Conservation (phyloP, 2,113 vertebrate genomes). For the Tragelaphus buxtoni region DNA sequence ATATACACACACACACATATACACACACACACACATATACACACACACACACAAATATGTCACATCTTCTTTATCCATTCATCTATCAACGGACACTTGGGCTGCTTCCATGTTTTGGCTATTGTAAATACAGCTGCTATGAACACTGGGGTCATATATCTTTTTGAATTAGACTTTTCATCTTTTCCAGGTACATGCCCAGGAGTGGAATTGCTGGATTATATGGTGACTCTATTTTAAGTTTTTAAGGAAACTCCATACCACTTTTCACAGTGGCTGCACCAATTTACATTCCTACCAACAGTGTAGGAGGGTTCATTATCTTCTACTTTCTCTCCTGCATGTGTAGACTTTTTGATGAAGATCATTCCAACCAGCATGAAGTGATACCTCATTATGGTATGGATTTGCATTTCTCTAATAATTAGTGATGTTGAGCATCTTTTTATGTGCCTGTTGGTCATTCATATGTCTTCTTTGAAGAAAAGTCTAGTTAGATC, state of each 20-base stretch:
- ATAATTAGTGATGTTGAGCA: neutral
- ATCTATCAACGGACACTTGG: neutral
- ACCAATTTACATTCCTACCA: neutral
- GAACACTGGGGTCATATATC: too few species aligned
- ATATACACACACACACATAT: fast-evolving
- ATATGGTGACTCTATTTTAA: neutral
- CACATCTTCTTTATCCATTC: neutral
- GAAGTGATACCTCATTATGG: neutral
- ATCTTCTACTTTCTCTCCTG: neutral
- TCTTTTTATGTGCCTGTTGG: neutral
- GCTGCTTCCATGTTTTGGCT: neutral
- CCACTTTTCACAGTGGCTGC: neutral
- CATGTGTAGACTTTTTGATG: neutral
- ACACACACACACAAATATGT: fast-evolving
- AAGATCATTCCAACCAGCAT: neutral
- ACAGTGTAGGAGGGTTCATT: neutral
- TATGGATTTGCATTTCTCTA: neutral
- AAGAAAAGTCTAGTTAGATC: neutral
- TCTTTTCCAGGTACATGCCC: neutral
- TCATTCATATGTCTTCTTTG: neutral
- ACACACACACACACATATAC: fast-evolving
- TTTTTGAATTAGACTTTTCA: too few species aligned
- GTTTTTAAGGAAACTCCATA: neutral
- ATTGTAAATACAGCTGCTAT: neutral
- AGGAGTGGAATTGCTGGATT: neutral